Conservation (phyloP, 2,888 invertebrate species). For the Bhutanitis thaidina region DNA sequence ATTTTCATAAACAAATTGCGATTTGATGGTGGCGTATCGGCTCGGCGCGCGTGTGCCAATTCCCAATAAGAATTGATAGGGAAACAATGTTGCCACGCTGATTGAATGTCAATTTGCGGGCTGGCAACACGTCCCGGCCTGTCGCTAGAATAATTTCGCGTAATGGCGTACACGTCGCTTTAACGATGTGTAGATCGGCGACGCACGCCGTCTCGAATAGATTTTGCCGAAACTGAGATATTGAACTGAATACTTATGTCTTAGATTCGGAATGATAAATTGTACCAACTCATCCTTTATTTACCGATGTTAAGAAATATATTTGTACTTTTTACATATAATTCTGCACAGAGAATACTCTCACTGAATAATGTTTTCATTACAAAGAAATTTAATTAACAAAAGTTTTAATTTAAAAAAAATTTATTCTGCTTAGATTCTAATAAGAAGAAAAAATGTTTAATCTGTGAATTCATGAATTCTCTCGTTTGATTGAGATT, state of each 20-base stretch:
- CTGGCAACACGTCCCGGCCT: constrained; percentile 37
- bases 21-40: constrained; percentile 74
- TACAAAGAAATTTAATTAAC: too few relatives aligned
- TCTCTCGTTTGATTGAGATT: too few relatives aligned
- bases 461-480: too few relatives aligned
- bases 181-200: constrained; percentile 60
- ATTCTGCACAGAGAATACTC: too few relatives aligned
- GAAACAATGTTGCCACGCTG: constrained; percentile 76
- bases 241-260: constrained; percentile 19
- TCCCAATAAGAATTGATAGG: constrained; percentile 78
- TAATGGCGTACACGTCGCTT: constrained; percentile 63
- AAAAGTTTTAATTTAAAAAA: too few relatives aligned
- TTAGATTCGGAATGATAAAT: constrained; percentile 14
- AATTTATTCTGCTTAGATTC: too few relatives aligned
- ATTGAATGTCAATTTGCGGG: constrained; percentile 76
- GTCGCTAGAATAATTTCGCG: constrained; percentile 51
- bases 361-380: too few relatives aligned
- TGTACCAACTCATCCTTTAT: not conserved
- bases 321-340: too few relatives aligned
- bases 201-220: constrained; percentile 33
- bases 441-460: too few relatives aligned
- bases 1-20: constrained; percentile 81
- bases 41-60: constrained; percentile 56
- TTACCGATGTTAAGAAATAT: too few relatives aligned
- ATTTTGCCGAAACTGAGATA: constrained; percentile 12